A percentile compares a stretch with the other conserved stretches of the same genome.
These are phyloP conservation scores for Antennarius striatus DNA, from an alignment of 2,113 vertebrate genomes.

Conservation along the genomic window DNA sequence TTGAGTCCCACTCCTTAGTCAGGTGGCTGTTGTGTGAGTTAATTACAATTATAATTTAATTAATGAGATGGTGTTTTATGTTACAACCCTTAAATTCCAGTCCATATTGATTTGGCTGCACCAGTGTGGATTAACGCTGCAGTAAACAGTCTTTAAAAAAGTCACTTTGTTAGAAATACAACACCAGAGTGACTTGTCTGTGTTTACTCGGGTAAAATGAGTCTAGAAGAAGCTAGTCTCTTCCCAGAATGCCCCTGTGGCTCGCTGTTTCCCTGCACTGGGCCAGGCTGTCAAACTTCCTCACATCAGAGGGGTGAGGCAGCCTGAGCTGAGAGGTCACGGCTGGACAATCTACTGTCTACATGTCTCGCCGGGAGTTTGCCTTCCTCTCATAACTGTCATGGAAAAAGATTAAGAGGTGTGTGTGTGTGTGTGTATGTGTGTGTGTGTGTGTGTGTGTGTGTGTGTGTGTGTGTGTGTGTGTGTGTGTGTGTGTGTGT, in stretches of 20 bases:
- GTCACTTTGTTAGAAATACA: not conserved
- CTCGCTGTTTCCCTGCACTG: slow-evolving; percentile 35
- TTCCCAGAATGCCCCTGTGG: slow-evolving; percentile 41
- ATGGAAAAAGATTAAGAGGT: slow-evolving; percentile 34
- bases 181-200: no score
- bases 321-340: slow-evolving; percentile 58
- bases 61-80: not conserved
- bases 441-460: not conserved
- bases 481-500: slow-evolving; percentile 5
- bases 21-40: not conserved
- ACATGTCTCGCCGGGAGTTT: slow-evolving; percentile 17
- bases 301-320: slow-evolving; percentile 56
- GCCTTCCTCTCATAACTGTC: slow-evolving; percentile 33
- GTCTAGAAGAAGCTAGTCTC: slow-evolving; percentile 18
- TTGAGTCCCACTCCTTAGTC: not conserved
- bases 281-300: slow-evolving; percentile 56
- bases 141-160: not conserved
- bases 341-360: slow-evolving; percentile 45
- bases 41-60: not conserved
- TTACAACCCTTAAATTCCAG: not conserved
- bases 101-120: not conserved
- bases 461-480: not conserved
- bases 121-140: not conserved
- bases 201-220: not conserved
- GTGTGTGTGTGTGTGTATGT: not conserved